These are phyloP conservation scores for Oeneis ivallda DNA, from an alignment of 2,888 invertebrate species.

Conservation along the genomic window DNA sequence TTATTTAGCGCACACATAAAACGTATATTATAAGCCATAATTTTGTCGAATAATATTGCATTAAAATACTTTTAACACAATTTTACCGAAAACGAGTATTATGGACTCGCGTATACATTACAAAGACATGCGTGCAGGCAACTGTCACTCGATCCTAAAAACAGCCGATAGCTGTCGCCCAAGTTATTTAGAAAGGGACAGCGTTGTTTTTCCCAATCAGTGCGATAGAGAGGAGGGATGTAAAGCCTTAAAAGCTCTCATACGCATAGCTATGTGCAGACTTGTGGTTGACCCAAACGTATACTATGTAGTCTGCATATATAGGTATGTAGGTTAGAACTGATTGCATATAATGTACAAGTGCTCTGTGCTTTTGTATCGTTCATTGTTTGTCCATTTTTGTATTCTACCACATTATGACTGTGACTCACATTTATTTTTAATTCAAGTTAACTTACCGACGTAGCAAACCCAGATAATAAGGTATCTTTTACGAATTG, in stretches of 20 bases:
- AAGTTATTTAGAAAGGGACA: constrained; percentile 48
- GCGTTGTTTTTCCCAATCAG: constrained; percentile 22
- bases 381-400: constrained; percentile 33
- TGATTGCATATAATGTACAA: constrained; percentile 34
- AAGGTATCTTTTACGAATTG: no score
- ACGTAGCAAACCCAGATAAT: no score
- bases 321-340: constrained; percentile 29
- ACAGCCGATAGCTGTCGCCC: constrained; percentile 66
- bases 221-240: constrained; percentile 34
- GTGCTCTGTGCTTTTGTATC: constrained; percentile 29
- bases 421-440: constrained; percentile 25
- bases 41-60: constrained; percentile 30
- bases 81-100: constrained; percentile 38
- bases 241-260: constrained; percentile 48
- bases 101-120: constrained; percentile 51
- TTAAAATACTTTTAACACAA: constrained; percentile 38
- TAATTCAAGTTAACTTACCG: neutral
- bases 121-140: constrained; percentile 71
- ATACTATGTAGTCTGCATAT: constrained; percentile 34
- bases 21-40: constrained; percentile 26
- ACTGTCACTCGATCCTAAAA: constrained; percentile 66
- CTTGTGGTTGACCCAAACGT: constrained; percentile 32
- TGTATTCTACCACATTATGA: constrained; percentile 18
- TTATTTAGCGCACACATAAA: constrained; percentile 50
- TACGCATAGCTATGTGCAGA: constrained; percentile 34